A percentile compares a stretch with the other conserved stretches of the same genome.
Evolutionary conservation across 2,888 invertebrate genomes (phyloP).

Genomic region (Apoda limacodes): DNA sequence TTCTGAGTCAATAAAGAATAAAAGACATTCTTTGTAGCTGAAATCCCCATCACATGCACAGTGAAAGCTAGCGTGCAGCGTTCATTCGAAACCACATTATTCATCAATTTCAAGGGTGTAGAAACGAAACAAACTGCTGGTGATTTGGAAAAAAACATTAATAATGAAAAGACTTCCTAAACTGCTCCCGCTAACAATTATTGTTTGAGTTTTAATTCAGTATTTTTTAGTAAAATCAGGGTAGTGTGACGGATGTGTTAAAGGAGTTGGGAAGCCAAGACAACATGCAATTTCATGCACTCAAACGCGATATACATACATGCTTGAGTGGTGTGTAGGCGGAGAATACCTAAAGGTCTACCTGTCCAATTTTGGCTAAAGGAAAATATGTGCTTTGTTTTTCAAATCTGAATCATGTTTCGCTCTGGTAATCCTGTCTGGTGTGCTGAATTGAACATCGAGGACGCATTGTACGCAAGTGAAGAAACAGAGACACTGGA

Average conservation of each 20-base stretch:
- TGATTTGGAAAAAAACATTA: no score
- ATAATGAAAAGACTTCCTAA: no score
- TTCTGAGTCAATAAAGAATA: constrained; percentile 42
- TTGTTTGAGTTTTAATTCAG: constrained; percentile 27
- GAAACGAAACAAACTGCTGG: no score
- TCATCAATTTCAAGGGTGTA: constrained; percentile 43
- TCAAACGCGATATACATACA: constrained; percentile 57
- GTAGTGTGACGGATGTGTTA: constrained; percentile 45
- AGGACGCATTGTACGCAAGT: constrained; percentile 36
- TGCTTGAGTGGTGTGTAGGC: constrained; percentile 55
- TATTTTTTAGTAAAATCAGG: constrained; percentile 26
- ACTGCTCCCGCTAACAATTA: constrained; percentile 37
- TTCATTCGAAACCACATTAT: constrained; percentile 57
- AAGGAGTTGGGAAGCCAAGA: constrained; percentile 65
- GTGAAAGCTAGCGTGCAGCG: constrained; percentile 69
- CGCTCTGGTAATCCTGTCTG: constrained; percentile 36
- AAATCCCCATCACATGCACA: constrained; percentile 68
- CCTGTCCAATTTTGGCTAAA: constrained; percentile 3
- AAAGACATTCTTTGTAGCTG: constrained; percentile 61
- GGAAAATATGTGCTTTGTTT: constrained; percentile 29
- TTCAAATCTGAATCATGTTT: constrained; percentile 30
- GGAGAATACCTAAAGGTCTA: constrained; percentile 39
- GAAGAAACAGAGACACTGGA: constrained; percentile 62
- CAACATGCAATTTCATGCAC: constrained; percentile 64
- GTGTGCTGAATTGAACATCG: constrained; percentile 47